Percentiles rank a stretch among this genome's conserved stretches.
phyloP scores from a whole-genome alignment of 2,113 vertebrate species.

The Cyprinodon brontotheroides region DNA sequence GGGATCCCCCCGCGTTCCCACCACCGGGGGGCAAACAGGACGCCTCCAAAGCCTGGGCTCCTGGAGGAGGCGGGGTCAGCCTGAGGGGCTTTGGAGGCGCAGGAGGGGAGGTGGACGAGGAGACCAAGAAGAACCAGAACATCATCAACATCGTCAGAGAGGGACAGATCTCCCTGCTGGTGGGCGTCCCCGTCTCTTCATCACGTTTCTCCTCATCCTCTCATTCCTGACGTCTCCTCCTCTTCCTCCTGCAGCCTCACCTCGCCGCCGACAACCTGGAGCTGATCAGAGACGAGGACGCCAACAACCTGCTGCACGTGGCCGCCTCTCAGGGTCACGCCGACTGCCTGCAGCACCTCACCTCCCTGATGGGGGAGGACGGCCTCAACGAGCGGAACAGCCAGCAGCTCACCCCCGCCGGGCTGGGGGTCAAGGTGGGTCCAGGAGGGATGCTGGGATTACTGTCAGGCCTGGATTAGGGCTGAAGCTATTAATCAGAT shows the following conservation, averaged over 20 bases:
- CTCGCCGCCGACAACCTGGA: conserved; percentile 95
- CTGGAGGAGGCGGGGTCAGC: conserved; percentile 46
- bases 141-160: conserved; percentile 96
- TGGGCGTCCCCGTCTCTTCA: conserved; percentile 68
- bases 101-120: conserved; percentile 77
- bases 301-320: conserved; percentile 94
- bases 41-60: conserved; percentile 70
- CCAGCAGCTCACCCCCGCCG: conserved; percentile 92
- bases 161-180: conserved; percentile 95
- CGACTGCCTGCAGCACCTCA: conserved; percentile 96
- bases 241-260: conserved; percentile 83
- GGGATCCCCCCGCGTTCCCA: conserved; percentile 79
- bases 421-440: conserved; percentile 92
- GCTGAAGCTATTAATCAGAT: no score
- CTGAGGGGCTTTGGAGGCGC: conserved; percentile 75
- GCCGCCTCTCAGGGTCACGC: conserved; percentile 90
- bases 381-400: conserved; percentile 91
- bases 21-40: conserved; percentile 78
- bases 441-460: neutral
- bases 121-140: conserved; percentile 90
- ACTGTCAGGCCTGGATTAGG: neutral
- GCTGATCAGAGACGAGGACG: conserved; percentile 89
- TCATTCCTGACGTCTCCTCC: neutral
- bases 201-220: neutral
- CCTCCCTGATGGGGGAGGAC: conserved; percentile 97